phyloP scores from a whole-genome alignment of 1,140 invertebrate genomes.

The Bradysia coprophila region DNA sequence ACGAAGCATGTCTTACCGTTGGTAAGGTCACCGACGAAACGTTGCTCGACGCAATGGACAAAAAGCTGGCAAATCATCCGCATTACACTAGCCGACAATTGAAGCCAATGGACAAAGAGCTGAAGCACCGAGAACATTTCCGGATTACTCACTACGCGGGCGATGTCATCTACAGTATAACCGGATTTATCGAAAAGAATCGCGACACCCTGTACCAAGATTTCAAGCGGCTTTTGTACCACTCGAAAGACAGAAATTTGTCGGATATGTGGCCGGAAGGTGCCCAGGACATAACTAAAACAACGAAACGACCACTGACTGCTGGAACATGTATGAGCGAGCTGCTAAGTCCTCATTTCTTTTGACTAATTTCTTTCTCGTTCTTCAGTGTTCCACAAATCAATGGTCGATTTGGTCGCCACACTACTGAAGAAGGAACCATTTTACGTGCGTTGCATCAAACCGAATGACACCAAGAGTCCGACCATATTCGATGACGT shows the following conservation, averaged over 20 bases:
- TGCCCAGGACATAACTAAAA: slow-evolving; percentile 75
- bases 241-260: slow-evolving; percentile 55
- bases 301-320: slow-evolving; percentile 81
- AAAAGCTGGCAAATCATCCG: slow-evolving; percentile 65
- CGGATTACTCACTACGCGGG: slow-evolving; percentile 85
- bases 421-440: slow-evolving; percentile 84
- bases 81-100: slow-evolving; percentile 80
- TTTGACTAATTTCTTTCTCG: no score
- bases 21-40: slow-evolving; percentile 85
- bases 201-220: slow-evolving; percentile 91
- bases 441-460: slow-evolving; percentile 91
- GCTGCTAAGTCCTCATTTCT: no score
- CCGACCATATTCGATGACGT: slow-evolving; percentile 42
- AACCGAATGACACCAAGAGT: slow-evolving; percentile 87
- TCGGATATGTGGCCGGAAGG: slow-evolving; percentile 91
- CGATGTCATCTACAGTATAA: slow-evolving; percentile 82
- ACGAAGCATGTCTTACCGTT: slow-evolving; percentile 87
- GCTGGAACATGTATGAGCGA: no score
- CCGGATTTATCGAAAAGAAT: slow-evolving; percentile 90
- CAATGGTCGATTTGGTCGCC: slow-evolving; percentile 77
- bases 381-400: slow-evolving; percentile 90
- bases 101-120: slow-evolving; percentile 59
- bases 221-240: slow-evolving; percentile 79
- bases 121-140: slow-evolving; percentile 69
- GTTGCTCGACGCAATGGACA: slow-evolving; percentile 83